Evolutionary conservation across 2,113 vertebrate genomes (phyloP).

Genomic region (Pygoscelis adeliae): DNA sequence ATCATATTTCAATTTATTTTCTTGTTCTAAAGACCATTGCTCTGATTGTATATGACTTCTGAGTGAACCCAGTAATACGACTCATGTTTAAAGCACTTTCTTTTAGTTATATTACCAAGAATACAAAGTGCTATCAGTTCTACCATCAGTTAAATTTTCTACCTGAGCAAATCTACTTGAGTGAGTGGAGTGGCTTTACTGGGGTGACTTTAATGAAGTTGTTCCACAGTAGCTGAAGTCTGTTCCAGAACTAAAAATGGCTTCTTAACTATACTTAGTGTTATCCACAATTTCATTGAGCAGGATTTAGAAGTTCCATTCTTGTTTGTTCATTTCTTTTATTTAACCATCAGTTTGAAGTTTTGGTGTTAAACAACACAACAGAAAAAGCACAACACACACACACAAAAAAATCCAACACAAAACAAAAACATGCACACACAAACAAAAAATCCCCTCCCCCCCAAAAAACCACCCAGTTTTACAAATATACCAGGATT

Average conservation of each 20-base stretch:
- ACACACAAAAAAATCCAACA: background rate
- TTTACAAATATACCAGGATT: background rate
- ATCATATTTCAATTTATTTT: background rate
- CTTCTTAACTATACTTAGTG: background rate
- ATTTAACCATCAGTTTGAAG: background rate
- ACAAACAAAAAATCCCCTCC: background rate
- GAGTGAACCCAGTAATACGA: background rate
- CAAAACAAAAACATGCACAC: background rate
- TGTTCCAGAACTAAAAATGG: background rate
- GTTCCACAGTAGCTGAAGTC: background rate
- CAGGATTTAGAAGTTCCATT: background rate
- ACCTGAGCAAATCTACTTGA: background rate
- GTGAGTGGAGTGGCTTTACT: background rate
- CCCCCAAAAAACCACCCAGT: background rate
- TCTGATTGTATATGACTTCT: background rate
- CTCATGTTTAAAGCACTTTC: background rate
- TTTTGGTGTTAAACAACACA: background rate
- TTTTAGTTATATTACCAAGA: background rate
- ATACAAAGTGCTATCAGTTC: background rate
- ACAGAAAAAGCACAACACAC: background rate
- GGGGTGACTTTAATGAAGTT: background rate
- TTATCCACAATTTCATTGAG: background rate
- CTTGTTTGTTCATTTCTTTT: background rate
- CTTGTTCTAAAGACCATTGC: background rate
- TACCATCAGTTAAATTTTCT: background rate